phyloP scores from a whole-genome alignment of 1,140 invertebrate genomes.

The Drosophila parabipectinata region DNA sequence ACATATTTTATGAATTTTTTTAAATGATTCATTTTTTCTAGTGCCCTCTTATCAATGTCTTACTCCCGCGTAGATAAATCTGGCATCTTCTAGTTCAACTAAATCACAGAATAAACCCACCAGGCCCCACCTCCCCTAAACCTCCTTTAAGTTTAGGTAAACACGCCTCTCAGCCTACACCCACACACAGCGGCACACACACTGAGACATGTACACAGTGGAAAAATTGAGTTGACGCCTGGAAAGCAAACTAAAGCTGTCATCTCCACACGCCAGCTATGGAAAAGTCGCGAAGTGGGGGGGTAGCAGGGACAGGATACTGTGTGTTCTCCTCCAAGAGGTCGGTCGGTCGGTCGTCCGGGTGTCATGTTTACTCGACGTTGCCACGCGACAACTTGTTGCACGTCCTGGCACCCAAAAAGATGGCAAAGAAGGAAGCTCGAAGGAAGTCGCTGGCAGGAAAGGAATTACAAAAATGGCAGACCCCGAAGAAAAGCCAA shows the following conservation, averaged over 20 bases:
- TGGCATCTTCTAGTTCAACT: conserved; percentile 17
- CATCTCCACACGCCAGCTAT: conserved; percentile 52
- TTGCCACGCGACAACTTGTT: conserved; percentile 78
- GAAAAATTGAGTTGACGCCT: conserved; percentile 74
- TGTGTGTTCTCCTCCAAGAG: background rate
- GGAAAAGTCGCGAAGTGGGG: conserved; percentile 4
- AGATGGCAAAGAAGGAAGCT: conserved; percentile 12
- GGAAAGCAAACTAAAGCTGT: conserved; percentile 73
- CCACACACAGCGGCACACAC: conserved; percentile 2
- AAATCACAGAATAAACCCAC: conserved; percentile 41
- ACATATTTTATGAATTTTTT: too few relatives aligned
- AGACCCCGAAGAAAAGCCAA: background rate
- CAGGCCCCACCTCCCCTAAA: background rate
- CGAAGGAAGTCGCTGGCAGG: conserved; percentile 5
- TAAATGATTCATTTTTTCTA: too few relatives aligned
- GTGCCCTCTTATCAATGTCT: conserved; percentile 1
- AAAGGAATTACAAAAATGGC: conserved; percentile 13
- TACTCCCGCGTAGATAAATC: conserved; percentile 1
- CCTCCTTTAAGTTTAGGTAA: conserved; percentile 39
- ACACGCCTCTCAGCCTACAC: conserved; percentile 44
- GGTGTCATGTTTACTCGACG: conserved; percentile 64
- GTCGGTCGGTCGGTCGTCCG: background rate
- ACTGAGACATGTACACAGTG: conserved; percentile 10
- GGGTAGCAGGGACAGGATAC: background rate
- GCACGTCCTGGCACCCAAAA: conserved; percentile 46